Conservation (phyloP, 2,797 vertebrate genomes). For the Poeciliopsis presidionis region DNA sequence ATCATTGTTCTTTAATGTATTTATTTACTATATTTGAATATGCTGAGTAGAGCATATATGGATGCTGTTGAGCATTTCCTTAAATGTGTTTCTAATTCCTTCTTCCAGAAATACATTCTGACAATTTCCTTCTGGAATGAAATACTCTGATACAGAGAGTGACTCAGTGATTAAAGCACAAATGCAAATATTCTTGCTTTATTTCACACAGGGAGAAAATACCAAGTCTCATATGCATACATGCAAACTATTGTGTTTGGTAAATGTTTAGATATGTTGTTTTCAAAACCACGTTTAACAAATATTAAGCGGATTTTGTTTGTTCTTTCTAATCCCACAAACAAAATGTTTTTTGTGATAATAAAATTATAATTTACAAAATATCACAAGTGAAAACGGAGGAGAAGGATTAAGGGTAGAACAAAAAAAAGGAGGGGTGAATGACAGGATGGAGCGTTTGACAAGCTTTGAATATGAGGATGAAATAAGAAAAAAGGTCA, state of each 20-base stretch:
- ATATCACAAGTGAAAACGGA: conserved; percentile 13
- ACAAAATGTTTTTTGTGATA: background rate
- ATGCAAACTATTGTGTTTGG: background rate
- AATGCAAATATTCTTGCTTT: background rate
- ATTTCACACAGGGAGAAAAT: background rate
- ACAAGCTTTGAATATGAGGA: background rate
- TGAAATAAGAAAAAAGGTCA: conserved; percentile 21
- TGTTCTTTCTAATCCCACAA: background rate
- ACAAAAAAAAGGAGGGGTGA: conserved; percentile 7
- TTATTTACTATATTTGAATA: background rate
- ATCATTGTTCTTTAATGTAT: background rate
- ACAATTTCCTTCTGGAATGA: background rate
- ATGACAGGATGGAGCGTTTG: conserved; percentile 9
- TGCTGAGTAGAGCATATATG: background rate
- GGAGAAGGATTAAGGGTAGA: conserved; percentile 6
- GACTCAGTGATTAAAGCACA: background rate
- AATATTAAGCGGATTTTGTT: background rate
- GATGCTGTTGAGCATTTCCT: background rate
- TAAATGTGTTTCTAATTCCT: background rate
- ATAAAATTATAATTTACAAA: background rate
- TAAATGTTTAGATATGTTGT: background rate
- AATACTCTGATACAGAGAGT: background rate
- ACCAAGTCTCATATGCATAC: background rate
- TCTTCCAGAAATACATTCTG: background rate
- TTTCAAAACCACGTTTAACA: background rate